These are phyloP conservation scores for Bradypodion pumilum DNA, from an alignment of 2,797 vertebrate species.

Conservation along the genomic window DNA sequence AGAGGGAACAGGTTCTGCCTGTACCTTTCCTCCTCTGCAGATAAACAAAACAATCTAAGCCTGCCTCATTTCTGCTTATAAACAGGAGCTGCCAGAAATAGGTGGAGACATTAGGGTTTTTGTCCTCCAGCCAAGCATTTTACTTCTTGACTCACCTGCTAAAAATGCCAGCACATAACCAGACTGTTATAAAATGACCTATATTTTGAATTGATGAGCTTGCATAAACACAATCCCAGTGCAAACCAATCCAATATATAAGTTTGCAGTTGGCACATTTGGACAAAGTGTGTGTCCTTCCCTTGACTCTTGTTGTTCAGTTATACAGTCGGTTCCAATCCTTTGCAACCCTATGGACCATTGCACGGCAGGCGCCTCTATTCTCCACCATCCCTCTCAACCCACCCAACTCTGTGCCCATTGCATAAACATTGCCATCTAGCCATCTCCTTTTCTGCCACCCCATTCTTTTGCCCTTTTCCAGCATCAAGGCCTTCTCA, in stretches of 20 bases:
- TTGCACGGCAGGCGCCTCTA: too few species aligned
- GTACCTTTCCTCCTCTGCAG: neutral
- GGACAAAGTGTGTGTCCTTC: too few species aligned
- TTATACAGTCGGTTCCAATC: too few species aligned
- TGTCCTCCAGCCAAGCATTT: neutral
- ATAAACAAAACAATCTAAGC: neutral
- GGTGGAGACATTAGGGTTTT: neutral
- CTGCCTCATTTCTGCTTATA: accelerated
- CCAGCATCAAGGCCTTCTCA: too few species aligned
- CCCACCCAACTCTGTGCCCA: too few species aligned
- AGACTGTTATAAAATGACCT: neutral
- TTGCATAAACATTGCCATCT: too few species aligned
- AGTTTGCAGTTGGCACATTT: neutral
- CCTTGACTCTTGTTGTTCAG: too few species aligned
- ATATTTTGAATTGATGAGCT: accelerated
- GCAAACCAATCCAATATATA: too few species aligned
- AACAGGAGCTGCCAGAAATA: neutral
- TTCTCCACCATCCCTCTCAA: too few species aligned
- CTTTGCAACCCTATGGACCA: too few species aligned
- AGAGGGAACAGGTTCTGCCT: neutral
- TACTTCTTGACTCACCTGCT: slow-evolving; percentile 5
- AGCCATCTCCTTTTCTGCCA: too few species aligned
- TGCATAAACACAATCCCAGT: neutral
- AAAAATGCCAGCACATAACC: slow-evolving; percentile 8
- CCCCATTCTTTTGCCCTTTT: too few species aligned